Evolutionary conservation across 92 coral and sea anemone genomes (phyloP), one percentile per base, ranked within the genome.

Genomic region (Parazoanthus swiftii): DNA sequence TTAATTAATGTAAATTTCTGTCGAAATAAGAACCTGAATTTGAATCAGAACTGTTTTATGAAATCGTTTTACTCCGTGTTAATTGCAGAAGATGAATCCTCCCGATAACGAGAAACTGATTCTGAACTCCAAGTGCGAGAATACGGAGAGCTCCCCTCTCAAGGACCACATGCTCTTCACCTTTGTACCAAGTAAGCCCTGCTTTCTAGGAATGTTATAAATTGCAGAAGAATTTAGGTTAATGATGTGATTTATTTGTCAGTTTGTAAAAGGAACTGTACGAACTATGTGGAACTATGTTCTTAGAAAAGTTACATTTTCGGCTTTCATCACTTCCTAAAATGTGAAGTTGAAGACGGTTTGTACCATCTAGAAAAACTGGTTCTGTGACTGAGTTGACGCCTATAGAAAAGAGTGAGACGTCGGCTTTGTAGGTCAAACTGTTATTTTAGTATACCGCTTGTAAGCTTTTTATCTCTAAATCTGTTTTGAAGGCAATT

Each of bases 141-240:
- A 96, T 85, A 95, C 88, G 43, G 96, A 90, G 29, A 18, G 68
- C 68, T 91, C 95, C 14, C 39, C 88, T 1, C 86, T 59, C 82
- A 93, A 95, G 68, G 95, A 95, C 66, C 91, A 93, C 75, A 86
- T 94, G 35, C 56, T 92, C 82, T 96, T 95, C 72, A 91, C 92
- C 81, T 96, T 95, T 37, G 86, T 96, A 23, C 99, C 99, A 94
- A 96, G 99, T 96, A 92, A 89, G 98, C 4, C 6, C 39, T 20
- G 68, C 68, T 63, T 63, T 63, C 68, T 63, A 18, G 25, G 4
- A 63, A 21, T 18, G 68, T 7, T 16, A 63, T 25, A 63, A 18
- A 18, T 18, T 63, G 68, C 68, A 63, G 6, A 1, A 16, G 3
- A 2, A 3, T 3, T 63, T 6, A 63, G 11, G 68, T 15, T 59